A percentile compares a stretch with the other conserved stretches of the same genome.
Evolutionary conservation across 2,113 vertebrate genomes (phyloP).

Genomic region (Pterophyllum scalare): DNA sequence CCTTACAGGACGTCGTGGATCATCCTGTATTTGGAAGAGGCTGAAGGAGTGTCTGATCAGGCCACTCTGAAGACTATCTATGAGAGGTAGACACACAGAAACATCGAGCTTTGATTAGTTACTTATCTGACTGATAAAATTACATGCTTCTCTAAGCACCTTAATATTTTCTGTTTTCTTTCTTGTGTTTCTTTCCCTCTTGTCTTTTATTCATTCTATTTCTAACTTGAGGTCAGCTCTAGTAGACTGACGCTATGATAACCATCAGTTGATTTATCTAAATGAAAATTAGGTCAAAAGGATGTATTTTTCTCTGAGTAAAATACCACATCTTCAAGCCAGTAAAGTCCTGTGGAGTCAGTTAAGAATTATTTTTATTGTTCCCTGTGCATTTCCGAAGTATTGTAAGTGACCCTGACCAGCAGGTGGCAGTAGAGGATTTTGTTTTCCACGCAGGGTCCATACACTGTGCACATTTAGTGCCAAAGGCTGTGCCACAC

Average conservation of each 20-base stretch:
- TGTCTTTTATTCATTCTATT: background rate
- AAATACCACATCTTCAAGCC: background rate
- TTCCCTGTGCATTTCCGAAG: background rate
- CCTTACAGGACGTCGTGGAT: constrained; percentile 98
- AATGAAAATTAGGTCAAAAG: background rate
- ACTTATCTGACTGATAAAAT: background rate
- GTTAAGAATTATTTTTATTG: background rate
- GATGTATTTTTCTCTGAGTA: background rate
- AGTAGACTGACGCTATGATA: background rate
- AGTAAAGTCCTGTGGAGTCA: background rate
- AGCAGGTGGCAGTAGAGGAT: constrained; percentile 81
- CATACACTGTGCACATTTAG: background rate
- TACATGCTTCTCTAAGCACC: too few relatives aligned
- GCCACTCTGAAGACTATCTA: constrained; percentile 92
- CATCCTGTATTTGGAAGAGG: constrained; percentile 95
- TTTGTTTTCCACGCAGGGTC: constrained; percentile 26
- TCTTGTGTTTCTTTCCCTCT: background rate
- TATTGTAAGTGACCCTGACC: constrained; percentile 39
- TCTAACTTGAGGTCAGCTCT: background rate
- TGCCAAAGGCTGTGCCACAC: constrained; percentile 16
- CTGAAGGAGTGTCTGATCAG: constrained; percentile 90
- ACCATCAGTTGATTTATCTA: background rate
- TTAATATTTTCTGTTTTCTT: background rate
- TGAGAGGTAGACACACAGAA: constrained; percentile 85
- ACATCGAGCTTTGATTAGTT: background rate